Conservation (phyloP, 2,888 invertebrate genomes). For the Cistogaster globosa region DNA sequence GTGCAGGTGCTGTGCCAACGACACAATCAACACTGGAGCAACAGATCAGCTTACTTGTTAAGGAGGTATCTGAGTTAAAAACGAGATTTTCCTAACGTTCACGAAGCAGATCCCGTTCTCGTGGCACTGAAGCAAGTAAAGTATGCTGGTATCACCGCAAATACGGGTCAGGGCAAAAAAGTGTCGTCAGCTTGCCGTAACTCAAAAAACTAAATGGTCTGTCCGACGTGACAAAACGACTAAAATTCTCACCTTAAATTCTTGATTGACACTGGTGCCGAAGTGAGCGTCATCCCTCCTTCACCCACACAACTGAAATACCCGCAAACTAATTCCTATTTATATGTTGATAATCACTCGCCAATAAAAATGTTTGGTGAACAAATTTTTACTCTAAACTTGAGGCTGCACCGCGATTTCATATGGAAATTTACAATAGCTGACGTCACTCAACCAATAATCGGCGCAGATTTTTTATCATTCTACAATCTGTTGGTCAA, state of each 20-base stretch:
- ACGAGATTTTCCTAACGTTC: constrained; percentile 8
- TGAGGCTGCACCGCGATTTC: no score
- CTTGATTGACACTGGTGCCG: constrained; percentile 68
- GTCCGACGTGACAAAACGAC: constrained; percentile 23
- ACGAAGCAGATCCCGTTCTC: constrained; percentile 20
- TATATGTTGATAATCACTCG: no score
- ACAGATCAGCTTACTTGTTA: constrained; percentile 43
- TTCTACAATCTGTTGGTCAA: no score
- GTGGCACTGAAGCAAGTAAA: not conserved
- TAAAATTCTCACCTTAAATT: constrained; percentile 48
- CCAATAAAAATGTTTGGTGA: no score
- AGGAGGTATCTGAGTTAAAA: constrained; percentile 59
- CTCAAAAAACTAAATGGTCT: no score
- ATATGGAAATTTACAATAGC: no score
- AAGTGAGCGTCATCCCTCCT: constrained; percentile 50
- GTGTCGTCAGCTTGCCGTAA: constrained; percentile 37
- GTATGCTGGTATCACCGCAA: constrained; percentile 69
- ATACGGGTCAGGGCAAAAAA: constrained; percentile 61
- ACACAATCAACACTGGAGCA: not conserved
- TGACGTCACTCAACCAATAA: no score
- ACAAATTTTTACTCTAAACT: no score
- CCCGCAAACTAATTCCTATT: constrained; percentile 31
- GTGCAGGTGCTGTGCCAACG: not conserved
- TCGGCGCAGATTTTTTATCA: no score
- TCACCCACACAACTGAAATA: not conserved